Conservation (phyloP, 2,113 vertebrate genomes). For the Triplophysa dalaica region DNA sequence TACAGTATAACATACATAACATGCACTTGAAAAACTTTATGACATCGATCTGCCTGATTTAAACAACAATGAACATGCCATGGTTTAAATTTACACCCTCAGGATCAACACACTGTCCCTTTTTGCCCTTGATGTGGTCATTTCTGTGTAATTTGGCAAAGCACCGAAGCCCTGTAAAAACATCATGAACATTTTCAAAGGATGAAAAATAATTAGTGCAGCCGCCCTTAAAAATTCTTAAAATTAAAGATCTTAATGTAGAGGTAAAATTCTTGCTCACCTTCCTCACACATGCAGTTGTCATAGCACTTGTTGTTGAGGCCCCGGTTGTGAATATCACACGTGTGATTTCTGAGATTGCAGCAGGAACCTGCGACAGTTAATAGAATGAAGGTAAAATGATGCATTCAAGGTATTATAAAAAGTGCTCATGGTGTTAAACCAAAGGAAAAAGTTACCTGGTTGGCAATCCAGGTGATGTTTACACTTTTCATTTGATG, state of each 20-base stretch:
- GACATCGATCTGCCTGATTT: conserved; percentile 36
- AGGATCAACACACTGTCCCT: conserved; percentile 83
- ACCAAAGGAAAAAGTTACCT: conserved; percentile 63
- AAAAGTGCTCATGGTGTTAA: not conserved
- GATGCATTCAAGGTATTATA: not conserved
- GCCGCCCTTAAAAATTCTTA: not conserved
- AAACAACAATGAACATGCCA: conserved; percentile 81
- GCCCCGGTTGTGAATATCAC: conserved; percentile 81
- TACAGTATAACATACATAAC: no score
- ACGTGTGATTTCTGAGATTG: conserved; percentile 78
- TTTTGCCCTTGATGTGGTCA: conserved; percentile 78
- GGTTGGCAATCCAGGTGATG: conserved; percentile 83
- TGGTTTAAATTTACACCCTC: conserved; percentile 71
- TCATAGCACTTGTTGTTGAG: conserved; percentile 87
- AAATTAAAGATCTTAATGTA: not conserved
- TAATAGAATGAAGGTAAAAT: not conserved
- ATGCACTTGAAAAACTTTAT: not conserved
- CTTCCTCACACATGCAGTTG: conserved; percentile 85
- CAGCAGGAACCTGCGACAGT: conserved; percentile 79
- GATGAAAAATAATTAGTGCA: not conserved
- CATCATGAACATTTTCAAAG: not conserved
- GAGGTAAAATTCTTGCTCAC: conserved; percentile 61
- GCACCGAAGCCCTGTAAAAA: conserved; percentile 78
- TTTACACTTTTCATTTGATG: conserved; percentile 70
- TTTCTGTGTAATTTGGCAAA: conserved; percentile 84